Evolutionary conservation across 2,797 vertebrate genomes (phyloP), one percentile per base, ranked within the genome.

Genomic region (Liparis tanakae): DNA sequence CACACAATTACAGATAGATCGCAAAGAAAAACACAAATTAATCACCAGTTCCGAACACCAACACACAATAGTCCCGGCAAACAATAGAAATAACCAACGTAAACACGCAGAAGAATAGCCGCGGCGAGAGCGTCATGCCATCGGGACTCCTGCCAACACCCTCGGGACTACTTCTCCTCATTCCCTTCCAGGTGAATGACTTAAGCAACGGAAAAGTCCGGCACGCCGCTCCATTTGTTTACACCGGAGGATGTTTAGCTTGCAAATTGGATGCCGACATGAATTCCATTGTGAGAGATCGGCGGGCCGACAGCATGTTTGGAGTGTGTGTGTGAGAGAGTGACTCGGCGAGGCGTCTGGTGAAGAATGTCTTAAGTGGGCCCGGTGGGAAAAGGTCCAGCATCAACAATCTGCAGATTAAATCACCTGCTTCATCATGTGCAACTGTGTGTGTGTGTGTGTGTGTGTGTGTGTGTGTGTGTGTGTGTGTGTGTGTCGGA

Each of bases 161-260:
- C 84, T 33, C 0, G 58, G 78, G 65, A 36, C 60, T 1, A 59
- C 86, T 86, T 54, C 79, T 89, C 89, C 68, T 83, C 75, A 79
- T 76, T 81, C 72, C 36, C 71, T 48, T 77, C 63, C 84, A 89
- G 84, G 88, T 91, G 58, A 80, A 82, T 20, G 72, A 85, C 73
- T 83, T 65, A 7, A 67, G 72, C 69, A 41, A 74, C 76, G 74
- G 82, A 80, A 89, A 79, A 70, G 70, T 73, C 57, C 58, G 5
- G 77, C 56, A 60, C 4, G 4, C 41, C 53, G 9, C 67, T 83
- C n/a, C 58, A 7, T 77, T 87, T 88, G 86, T 89, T 87, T 87
- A 79, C 78, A 81, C 74, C 76, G 73, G 85, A 91, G 88, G 88
- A 91, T 92, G 91, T 91, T 93, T 89, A 84, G 83, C 76, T 91